A percentile compares a stretch with the other conserved stretches of the same genome.
Evolutionary conservation across 2,113 vertebrate genomes (phyloP).

Genomic region (Xenopus laevis): DNA sequence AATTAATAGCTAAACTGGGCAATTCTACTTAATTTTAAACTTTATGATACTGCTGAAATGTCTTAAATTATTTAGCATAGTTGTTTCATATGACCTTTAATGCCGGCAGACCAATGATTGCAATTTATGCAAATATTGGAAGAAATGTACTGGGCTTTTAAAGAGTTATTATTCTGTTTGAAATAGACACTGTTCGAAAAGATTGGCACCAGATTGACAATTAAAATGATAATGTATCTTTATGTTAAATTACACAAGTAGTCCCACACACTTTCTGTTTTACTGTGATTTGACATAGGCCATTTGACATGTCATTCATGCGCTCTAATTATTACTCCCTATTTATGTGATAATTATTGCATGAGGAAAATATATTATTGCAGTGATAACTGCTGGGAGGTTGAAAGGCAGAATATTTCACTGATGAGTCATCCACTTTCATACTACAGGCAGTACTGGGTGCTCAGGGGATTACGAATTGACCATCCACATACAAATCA

Average conservation of each 20-base stretch:
- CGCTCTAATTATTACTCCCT: constrained; percentile 3
- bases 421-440: constrained; percentile 26
- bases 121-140: too few relatives aligned
- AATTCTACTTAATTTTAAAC: too few relatives aligned
- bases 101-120: too few relatives aligned
- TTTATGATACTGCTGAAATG: too few relatives aligned
- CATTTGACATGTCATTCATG: background rate
- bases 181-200: too few relatives aligned
- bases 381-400: constrained; percentile 10
- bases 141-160: too few relatives aligned
- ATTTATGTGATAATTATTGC: background rate
- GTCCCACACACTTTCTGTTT: background rate
- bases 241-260: background rate
- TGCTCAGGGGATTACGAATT: constrained; percentile 2
- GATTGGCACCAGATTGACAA: too few relatives aligned
- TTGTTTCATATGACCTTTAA: too few relatives aligned
- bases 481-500: constrained; percentile 23
- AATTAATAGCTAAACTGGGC: too few relatives aligned
- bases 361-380: constrained; percentile 4
- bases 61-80: too few relatives aligned
- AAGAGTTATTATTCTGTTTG: too few relatives aligned
- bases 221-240: background rate
- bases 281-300: background rate
- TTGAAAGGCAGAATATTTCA: constrained; percentile 13
- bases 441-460: background rate